Conservation (phyloP, 2,113 vertebrate genomes). For the Entelurus aequoreus region DNA sequence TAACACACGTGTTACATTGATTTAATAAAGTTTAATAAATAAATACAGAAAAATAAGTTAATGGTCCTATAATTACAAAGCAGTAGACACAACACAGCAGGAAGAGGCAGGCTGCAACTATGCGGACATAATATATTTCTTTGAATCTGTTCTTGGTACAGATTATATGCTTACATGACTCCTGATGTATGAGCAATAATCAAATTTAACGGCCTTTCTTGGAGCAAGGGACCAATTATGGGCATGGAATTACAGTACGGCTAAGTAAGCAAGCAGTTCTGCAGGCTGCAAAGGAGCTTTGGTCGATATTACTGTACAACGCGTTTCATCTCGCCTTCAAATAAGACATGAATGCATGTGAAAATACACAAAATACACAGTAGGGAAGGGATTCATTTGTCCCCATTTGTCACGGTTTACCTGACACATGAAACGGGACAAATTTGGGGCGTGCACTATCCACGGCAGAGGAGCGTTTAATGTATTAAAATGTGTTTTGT, state of each 20-base stretch:
- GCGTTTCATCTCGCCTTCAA: constrained; percentile 5
- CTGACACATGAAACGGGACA: too few relatives aligned
- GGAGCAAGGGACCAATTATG: not conserved
- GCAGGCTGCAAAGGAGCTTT: constrained; percentile 14
- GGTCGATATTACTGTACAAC: constrained; percentile 26
- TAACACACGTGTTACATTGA: not conserved
- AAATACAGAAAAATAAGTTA: constrained; percentile 77
- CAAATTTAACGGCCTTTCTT: constrained; percentile 17
- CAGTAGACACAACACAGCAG: constrained; percentile 47
- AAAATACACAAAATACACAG: constrained; percentile 23
- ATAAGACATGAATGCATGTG: constrained; percentile 9
- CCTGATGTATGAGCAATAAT: constrained; percentile 29
- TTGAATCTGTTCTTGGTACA: constrained; percentile 28
- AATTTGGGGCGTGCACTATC: too few relatives aligned
- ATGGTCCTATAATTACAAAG: constrained; percentile 61
- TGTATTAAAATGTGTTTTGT: too few relatives aligned
- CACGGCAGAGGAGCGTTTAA: too few relatives aligned
- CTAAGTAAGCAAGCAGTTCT: constrained; percentile 14
- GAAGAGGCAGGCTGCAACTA: constrained; percentile 36
- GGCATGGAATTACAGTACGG: constrained; percentile 13
- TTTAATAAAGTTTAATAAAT: constrained; percentile 73
- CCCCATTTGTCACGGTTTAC: too few relatives aligned
- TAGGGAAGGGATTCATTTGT: too few relatives aligned
- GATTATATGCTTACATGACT: constrained; percentile 27
- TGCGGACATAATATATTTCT: constrained; percentile 28